These are phyloP conservation scores for Pseudonaja textilis DNA, from an alignment of 2,113 vertebrate species.

Conservation along the genomic window DNA sequence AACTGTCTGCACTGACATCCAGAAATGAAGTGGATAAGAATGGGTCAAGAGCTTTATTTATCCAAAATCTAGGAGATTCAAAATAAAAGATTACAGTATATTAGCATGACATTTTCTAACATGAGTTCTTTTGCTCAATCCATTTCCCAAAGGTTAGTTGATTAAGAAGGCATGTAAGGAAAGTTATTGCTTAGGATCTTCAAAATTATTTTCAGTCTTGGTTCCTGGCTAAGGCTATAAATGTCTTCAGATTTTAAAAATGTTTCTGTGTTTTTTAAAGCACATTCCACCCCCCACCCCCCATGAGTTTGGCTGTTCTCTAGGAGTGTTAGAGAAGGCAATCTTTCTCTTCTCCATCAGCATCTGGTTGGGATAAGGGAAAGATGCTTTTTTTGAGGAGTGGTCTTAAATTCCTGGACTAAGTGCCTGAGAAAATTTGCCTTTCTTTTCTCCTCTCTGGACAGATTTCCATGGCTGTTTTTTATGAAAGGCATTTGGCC, in stretches of 20 bases:
- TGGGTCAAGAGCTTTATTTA: not conserved
- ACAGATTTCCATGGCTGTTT: not conserved
- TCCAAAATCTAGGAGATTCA: not conserved
- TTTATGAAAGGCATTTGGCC: not conserved
- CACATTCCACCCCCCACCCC: not conserved
- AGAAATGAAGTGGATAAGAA: not conserved
- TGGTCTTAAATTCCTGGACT: not conserved
- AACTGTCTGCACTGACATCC: not conserved
- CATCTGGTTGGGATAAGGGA: not conserved
- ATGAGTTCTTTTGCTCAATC: not conserved
- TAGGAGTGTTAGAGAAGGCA: not conserved
- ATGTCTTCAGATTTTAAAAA: not conserved
- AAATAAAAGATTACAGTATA: not conserved
- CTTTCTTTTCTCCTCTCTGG: not conserved
- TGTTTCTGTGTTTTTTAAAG: not conserved
- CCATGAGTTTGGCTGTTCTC: not conserved
- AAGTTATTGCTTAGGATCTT: not conserved
- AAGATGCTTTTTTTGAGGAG: not conserved
- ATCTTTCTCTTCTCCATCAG: not conserved
- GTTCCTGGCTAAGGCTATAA: not conserved
- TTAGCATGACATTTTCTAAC: not conserved
- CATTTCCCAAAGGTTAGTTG: not conserved
- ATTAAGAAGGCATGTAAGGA: not conserved
- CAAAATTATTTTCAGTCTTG: not conserved
- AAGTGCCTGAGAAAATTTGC: not conserved